Evolutionary conservation across 2,888 invertebrate species (phyloP), one percentile per base, ranked within the genome.

Genomic region (Erebia epiphron): DNA sequence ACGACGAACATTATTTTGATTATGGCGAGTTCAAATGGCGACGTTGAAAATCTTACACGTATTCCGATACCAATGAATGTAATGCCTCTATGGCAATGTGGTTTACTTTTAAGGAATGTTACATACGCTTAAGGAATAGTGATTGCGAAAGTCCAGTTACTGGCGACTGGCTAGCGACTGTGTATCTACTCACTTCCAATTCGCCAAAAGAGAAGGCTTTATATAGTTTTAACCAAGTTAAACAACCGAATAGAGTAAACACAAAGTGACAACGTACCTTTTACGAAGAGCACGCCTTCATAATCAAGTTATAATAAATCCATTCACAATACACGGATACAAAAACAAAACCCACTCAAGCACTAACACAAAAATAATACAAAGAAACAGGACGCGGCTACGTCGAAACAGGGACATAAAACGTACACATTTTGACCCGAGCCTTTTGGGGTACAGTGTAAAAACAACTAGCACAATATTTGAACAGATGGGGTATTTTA

Each of bases 131-230:
- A 84, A 80, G 84, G 92, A 91, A 92, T 92, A 88, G 85, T 83
- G 87, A 93, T 92, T 92, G 86, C 88, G 86, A 91, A 91, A 92
- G 92, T 92, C 91, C 92, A 86, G 92, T 92, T 92, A 92, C 80
- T 82, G 84, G 82, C 79, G 78, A 79, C 85, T 79, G 77, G 80
- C 78, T 78, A 78, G 78, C 80, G 75, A 73, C 74, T 75, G 76
- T 73, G 75, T 72, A 72, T 72, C 75, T 72, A 74, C 73, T 58
- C 64, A 75, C 71, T 74, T 73, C 71, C 77, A 74, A 75, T 75
- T 76, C 73, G 67, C 75, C 74, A 72, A 75, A 74, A 57, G 21
- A 50, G 18, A 26, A 75, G 77, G 75, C 70, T 69, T 71, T 71
- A 67, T 67, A 67, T 54, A 46, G 11, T 50, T 49, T 14, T 35